Percentiles rank a stretch among this genome's conserved stretches.
phyloP scores from a whole-genome alignment of 2,113 vertebrate genomes.

The Pithys albifrons region DNA sequence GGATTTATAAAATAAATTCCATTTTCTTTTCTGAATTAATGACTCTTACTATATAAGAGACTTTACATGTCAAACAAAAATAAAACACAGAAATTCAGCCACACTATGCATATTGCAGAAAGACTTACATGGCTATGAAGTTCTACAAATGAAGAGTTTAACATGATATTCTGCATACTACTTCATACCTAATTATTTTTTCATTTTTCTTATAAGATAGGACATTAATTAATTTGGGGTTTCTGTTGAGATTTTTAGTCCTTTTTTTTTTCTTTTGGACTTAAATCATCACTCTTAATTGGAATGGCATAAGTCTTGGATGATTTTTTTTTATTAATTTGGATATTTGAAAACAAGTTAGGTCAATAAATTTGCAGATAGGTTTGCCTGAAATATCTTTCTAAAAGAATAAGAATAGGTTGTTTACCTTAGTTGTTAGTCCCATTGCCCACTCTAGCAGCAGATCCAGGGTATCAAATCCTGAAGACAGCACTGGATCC shows the following conservation, averaged over 20 bases:
- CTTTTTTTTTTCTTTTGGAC: neutral
- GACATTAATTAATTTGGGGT: neutral
- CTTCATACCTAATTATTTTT: neutral
- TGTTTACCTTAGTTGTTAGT: neutral
- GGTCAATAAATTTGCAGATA: neutral
- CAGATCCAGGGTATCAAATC: neutral
- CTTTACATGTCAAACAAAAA: neutral
- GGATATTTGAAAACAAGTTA: neutral
- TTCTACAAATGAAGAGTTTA: neutral
- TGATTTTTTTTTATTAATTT: neutral
- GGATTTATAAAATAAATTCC: slow-evolving; percentile 1
- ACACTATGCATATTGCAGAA: neutral
- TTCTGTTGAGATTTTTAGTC: neutral
- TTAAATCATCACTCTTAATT: neutral
- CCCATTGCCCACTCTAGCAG: neutral
- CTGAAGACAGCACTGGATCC: neutral
- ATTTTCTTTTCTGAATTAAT: neutral
- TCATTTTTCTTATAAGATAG: neutral
- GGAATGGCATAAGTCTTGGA: neutral
- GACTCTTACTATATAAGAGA: neutral
- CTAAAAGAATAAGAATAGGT: neutral
- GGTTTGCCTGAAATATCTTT: neutral
- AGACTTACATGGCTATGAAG: neutral
- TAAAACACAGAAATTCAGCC: neutral
- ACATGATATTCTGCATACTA: neutral